Percentiles rank a stretch among this genome's conserved stretches.
Conservation (phyloP, 2,888 invertebrate genomes). For the Callyntrura sp. region DNA sequence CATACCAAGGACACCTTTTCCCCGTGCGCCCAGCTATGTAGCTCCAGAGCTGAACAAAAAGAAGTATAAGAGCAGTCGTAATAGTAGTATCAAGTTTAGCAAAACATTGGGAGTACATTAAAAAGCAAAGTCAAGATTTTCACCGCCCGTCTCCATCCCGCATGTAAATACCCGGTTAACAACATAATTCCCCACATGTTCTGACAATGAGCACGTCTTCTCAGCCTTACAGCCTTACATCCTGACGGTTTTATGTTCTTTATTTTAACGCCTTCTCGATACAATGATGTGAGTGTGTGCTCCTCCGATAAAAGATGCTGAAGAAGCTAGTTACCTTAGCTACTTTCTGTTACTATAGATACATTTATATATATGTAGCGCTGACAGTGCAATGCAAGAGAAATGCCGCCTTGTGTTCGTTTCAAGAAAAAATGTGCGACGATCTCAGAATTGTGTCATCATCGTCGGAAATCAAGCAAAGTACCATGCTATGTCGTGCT, state of each 20-base stretch:
- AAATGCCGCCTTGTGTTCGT: not conserved
- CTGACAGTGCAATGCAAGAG: not conserved
- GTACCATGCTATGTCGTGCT: slow-evolving; percentile 18
- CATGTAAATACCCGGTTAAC: slow-evolving; percentile 41
- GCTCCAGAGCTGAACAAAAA: too few relatives aligned
- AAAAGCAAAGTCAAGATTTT: slow-evolving; percentile 6
- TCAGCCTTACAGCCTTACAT: not conserved
- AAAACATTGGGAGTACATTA: not conserved
- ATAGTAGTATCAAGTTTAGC: too few relatives aligned
- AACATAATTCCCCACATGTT: slow-evolving; percentile 49
- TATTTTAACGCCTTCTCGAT: not conserved
- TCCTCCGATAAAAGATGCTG: not conserved
- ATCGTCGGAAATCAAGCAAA: slow-evolving; percentile 55
- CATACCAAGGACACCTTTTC: not conserved
- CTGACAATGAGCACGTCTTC: slow-evolving; percentile 17
- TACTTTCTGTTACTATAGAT: not conserved
- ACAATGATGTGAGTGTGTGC: not conserved
- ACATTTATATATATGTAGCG: not conserved
- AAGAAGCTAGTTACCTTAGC: not conserved
- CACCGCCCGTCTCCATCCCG: not conserved
- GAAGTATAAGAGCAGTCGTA: not conserved
- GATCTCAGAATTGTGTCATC: slow-evolving; percentile 29
- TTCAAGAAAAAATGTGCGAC: slow-evolving; percentile 1
- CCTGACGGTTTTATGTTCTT: not conserved
- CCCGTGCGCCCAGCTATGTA: too few relatives aligned